A percentile compares a stretch with the other conserved stretches of the same genome.
phyloP scores from a whole-genome alignment of 2,888 invertebrate genomes.

The Sesia bembeciformis region DNA sequence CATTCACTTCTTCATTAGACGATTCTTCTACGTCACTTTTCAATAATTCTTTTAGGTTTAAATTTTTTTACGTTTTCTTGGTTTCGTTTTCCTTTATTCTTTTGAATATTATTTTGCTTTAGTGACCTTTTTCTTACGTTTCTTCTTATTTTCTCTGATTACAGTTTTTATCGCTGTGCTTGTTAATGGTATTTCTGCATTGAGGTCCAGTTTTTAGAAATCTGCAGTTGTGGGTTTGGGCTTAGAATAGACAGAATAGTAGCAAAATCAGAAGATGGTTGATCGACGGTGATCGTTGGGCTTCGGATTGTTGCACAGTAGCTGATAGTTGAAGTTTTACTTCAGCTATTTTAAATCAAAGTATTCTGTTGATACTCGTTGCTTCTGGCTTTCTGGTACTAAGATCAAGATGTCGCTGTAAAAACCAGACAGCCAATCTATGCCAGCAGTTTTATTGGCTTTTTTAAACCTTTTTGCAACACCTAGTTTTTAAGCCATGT shows the following conservation, averaged over 20 bases:
- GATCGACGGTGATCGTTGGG: no score
- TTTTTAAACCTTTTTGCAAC: slow-evolving; percentile 9
- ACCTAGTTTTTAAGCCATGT: slow-evolving; percentile 12
- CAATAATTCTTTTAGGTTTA: slow-evolving; percentile 9
- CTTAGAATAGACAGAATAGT: no score
- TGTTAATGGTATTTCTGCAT: slow-evolving; percentile 13
- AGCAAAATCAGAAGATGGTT: neutral
- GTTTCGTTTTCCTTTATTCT: slow-evolving; percentile 7
- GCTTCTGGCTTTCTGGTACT: slow-evolving; percentile 16
- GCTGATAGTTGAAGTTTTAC: slow-evolving; percentile 4
- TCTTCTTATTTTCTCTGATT: slow-evolving; percentile 7
- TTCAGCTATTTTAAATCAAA: no score
- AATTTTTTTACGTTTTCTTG: slow-evolving; percentile 7
- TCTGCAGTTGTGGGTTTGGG: slow-evolving; percentile 5
- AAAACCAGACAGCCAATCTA: slow-evolving; percentile 14
- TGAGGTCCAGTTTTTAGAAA: slow-evolving; percentile 8
- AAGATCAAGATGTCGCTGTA: slow-evolving; percentile 14
- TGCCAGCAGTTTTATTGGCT: slow-evolving; percentile 11
- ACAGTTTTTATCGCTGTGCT: slow-evolving; percentile 10
- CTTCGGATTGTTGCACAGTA: no score
- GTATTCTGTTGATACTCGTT: neutral
- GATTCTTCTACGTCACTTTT: slow-evolving; percentile 7
- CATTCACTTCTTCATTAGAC: slow-evolving; percentile 4
- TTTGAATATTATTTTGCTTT: slow-evolving; percentile 2
- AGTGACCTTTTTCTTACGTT: slow-evolving; percentile 5